Percentiles rank a stretch among this genome's conserved stretches.
phyloP scores from a whole-genome alignment of 1,140 invertebrate species.

The Drosophila lacertosa region DNA sequence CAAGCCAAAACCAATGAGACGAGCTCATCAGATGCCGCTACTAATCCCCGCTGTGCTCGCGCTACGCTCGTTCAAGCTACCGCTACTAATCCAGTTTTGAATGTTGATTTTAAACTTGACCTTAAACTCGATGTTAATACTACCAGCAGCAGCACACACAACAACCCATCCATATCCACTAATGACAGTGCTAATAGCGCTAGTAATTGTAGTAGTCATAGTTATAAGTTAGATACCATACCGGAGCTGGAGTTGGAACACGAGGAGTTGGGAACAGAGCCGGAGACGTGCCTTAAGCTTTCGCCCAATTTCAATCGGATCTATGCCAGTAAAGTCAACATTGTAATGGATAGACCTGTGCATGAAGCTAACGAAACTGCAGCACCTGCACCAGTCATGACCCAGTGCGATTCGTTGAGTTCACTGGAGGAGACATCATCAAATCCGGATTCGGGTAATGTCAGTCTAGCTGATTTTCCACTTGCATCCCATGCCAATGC shows the following conservation, averaged over 20 bases:
- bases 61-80: slow-evolving; percentile 56
- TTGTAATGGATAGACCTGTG: slow-evolving; percentile 57
- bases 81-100: slow-evolving; percentile 68
- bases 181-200: slow-evolving; percentile 50
- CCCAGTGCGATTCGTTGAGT: slow-evolving; percentile 72
- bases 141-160: slow-evolving; percentile 8
- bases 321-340: slow-evolving; percentile 74
- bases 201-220: slow-evolving; percentile 73
- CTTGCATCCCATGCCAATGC: slow-evolving; percentile 56
- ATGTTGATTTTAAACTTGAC: slow-evolving; percentile 43
- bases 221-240: slow-evolving; percentile 79
- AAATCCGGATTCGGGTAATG: slow-evolving; percentile 81
- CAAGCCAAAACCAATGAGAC: slow-evolving; percentile 13
- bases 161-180: slow-evolving; percentile 37
- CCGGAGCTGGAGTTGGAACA: slow-evolving; percentile 57
- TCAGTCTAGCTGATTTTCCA: slow-evolving; percentile 76
- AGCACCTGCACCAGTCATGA: slow-evolving; percentile 10
- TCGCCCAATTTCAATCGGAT: slow-evolving; percentile 80
- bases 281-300: slow-evolving; percentile 44
- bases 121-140: slow-evolving; percentile 53
- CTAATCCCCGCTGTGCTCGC: slow-evolving; percentile 55
- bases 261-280: slow-evolving; percentile 26
- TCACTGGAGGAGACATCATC: slow-evolving; percentile 77
- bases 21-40: slow-evolving; percentile 39
- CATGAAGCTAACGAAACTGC: background rate